Conservation (phyloP, 37 sponge, comb jelly and placozoan species). For the Ianthella basta region DNA sequence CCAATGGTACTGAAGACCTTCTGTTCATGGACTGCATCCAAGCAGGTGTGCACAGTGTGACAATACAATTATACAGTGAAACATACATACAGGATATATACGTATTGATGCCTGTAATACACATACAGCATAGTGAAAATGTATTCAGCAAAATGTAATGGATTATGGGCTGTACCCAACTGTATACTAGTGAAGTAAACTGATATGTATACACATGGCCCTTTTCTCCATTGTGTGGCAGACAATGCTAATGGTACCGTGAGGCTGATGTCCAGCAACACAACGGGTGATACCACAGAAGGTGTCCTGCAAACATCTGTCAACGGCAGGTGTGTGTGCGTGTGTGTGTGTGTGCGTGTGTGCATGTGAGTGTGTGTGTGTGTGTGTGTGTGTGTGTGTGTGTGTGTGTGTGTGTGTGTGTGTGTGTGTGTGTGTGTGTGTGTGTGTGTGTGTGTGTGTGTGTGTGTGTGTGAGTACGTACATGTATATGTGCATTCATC, state of each 20-base stretch:
- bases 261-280: not conserved
- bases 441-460: slow-evolving; percentile 34
- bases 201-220: no score
- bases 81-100: not conserved
- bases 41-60: not conserved
- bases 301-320: not conserved
- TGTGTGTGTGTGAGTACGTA: slow-evolving; percentile 1
- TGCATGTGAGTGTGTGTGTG: not conserved
- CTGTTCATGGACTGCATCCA: slow-evolving; percentile 1
- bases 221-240: not conserved
- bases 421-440: slow-evolving; percentile 29
- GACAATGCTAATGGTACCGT: slow-evolving; percentile 7
- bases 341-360: not conserved
- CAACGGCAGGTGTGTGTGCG: not conserved
- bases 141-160: no score
- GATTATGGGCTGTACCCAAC: no score
- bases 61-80: not conserved
- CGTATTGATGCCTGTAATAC: no score
- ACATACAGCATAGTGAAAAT: not conserved
- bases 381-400: not conserved
- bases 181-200: no score
- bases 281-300: not conserved
- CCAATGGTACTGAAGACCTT: not conserved
- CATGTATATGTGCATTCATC: not conserved
- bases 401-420: not conserved